Base-by-base conservation (phyloP, 2,888 invertebrate species). In the Hirudinaria manillensis region DNA sequence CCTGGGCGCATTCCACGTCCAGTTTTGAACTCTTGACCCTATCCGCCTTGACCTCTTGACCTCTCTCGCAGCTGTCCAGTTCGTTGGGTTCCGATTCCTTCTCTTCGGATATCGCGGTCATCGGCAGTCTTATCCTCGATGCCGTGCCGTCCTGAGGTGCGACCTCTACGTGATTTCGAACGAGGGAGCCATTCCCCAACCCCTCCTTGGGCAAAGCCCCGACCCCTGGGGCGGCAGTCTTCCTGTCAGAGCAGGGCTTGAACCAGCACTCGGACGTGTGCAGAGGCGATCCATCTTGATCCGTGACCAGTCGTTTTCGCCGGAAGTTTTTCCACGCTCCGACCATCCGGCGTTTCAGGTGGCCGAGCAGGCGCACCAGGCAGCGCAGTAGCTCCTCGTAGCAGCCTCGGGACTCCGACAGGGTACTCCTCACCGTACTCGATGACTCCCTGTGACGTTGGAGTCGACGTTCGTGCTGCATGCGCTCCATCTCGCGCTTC, bases 401-500 rank as follows among this genome's bases (percentile, higher is more conserved):
- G 68, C 68, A 68, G 13, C 68, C 68, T 13, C 68, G 29, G 29
- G 68, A 68, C 13, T 68, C 68, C 7, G 68, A 34, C 7, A 61
- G 13, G 34, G 36, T n/a, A 13, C 68, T 68, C 68, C 68, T 68
- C 16, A 68, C 68, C 3, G 68, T 68, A 36, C 68, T 68, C 29
- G 68, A 29, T 7, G 68, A 68, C 7, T 29, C 34, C 36, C 68
- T 68, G 34, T 68, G 68, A 10, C 68, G 29, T n/a, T 68, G 32
- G 68, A 34, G 32, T n/a, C 36, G 2, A 72, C 99, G 88, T 85
- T 99, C 99, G 82, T 93, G 91, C 75, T 96, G 88, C 98, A 99
- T 99, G 78, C 98, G 89, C 87, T 99, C 99, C 91, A 98, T 97
- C 87, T 99, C 99, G 13, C 99, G 90, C 85, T 99, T 97, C 87